Conservation (phyloP, 35 echinoderm and acorn worm genomes). For the Amphiura filiformis region DNA sequence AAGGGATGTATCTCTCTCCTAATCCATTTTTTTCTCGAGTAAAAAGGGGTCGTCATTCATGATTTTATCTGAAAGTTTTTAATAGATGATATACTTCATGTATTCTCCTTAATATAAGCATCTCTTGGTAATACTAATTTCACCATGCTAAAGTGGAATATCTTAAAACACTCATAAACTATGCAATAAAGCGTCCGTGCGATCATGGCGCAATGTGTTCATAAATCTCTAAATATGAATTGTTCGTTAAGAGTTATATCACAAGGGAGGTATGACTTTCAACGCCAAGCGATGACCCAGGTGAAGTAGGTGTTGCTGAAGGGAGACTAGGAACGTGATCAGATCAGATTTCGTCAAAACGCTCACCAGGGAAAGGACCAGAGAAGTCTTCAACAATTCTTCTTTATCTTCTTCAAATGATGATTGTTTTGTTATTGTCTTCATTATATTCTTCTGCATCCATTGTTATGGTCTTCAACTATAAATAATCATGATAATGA, state of each 20-base stretch:
- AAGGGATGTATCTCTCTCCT: not conserved
- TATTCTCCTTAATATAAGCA: not conserved
- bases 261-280: conserved; percentile 13
- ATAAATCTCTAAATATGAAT: conserved; percentile 16
- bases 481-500: no score
- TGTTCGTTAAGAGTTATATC: conserved; percentile 6
- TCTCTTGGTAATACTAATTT: conserved; percentile 14
- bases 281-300: not conserved
- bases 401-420: not conserved
- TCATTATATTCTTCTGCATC: no score
- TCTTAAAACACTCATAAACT: conserved; percentile 2
- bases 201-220: not conserved
- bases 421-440: not conserved
- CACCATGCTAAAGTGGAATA: conserved; percentile 6
- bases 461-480: no score
- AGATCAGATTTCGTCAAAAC: not conserved
- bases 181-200: conserved; percentile 15
- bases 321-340: not conserved
- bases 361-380: not conserved
- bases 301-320: not conserved
- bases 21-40: not conserved
- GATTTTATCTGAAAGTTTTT: not conserved
- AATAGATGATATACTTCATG: not conserved
- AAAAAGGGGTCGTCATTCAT: not conserved
- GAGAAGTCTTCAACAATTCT: not conserved